These are phyloP conservation scores for Actinemys pallida DNA, from an alignment of 2,113 vertebrate species.

Conservation along the genomic window DNA sequence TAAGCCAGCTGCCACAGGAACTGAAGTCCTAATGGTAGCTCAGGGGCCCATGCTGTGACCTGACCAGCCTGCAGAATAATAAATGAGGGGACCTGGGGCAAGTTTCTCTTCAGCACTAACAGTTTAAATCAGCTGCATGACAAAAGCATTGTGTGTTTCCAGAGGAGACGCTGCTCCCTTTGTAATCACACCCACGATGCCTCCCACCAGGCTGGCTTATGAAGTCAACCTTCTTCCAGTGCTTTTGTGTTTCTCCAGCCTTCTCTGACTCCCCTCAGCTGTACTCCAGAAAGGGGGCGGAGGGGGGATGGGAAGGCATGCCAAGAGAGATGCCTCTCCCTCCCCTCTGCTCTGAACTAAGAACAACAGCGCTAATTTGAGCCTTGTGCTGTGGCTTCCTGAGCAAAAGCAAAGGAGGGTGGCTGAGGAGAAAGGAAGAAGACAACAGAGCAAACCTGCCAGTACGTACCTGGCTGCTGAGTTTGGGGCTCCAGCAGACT, in stretches of 20 bases:
- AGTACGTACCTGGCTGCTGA: neutral
- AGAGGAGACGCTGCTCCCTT: neutral
- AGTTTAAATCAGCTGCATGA: neutral
- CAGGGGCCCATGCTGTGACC: neutral
- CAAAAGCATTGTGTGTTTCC: neutral
- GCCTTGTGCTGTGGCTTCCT: neutral
- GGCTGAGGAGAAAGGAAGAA: neutral
- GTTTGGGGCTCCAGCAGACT: neutral
- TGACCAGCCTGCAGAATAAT: neutral
- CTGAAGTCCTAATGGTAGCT: neutral
- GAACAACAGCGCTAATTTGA: neutral
- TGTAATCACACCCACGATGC: neutral
- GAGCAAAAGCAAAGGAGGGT: neutral
- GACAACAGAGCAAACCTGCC: neutral
- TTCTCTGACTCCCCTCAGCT: neutral
- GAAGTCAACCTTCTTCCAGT: neutral
- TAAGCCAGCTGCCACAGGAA: neutral
- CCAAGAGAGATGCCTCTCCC: neutral
- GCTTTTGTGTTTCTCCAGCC: neutral
- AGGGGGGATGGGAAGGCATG: neutral
- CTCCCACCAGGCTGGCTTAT: neutral
- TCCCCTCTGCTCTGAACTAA: neutral
- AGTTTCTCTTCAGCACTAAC: neutral
- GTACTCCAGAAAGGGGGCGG: neutral
- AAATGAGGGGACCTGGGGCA: neutral